phyloP scores from a whole-genome alignment of 53 echinoderm and acorn worm genomes.

The Arbacia lixula region DNA sequence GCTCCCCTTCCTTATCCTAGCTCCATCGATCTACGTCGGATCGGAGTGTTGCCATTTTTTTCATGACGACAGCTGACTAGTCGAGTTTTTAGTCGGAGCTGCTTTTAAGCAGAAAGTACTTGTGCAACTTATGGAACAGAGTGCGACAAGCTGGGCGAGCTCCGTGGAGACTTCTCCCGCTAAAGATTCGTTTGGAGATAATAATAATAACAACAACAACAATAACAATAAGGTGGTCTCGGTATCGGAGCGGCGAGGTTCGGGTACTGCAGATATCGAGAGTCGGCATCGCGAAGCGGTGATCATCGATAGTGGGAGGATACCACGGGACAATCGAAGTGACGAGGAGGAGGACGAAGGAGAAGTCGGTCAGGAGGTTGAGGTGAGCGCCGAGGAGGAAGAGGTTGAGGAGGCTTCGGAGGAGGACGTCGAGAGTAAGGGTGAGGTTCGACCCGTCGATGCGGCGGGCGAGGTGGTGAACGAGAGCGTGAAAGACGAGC shows the following conservation, averaged over 20 bases:
- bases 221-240: constrained; percentile 12
- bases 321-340: not conserved
- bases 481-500: constrained; percentile 29
- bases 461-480: not conserved
- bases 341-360: not conserved
- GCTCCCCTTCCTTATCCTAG: not conserved
- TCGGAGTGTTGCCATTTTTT: not conserved
- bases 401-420: not conserved
- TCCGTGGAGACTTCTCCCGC: constrained; percentile 37
- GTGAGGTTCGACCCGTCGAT: not conserved
- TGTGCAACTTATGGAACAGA: constrained; percentile 49
- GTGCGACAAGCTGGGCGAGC: constrained; percentile 41
- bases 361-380: not conserved
- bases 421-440: not conserved
- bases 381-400: not conserved
- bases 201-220: constrained; percentile 28
- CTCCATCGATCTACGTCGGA: not conserved
- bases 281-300: not conserved
- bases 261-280: not conserved
- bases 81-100: no score
- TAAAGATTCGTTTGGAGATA: not conserved
- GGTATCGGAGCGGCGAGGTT: not conserved
- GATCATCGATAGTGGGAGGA: constrained; percentile 20
- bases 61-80: not conserved
- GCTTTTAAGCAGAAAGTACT: no score